Base-by-base conservation (phyloP, 2,888 invertebrate genomes). In the Euplagia quadripunctaria region DNA sequence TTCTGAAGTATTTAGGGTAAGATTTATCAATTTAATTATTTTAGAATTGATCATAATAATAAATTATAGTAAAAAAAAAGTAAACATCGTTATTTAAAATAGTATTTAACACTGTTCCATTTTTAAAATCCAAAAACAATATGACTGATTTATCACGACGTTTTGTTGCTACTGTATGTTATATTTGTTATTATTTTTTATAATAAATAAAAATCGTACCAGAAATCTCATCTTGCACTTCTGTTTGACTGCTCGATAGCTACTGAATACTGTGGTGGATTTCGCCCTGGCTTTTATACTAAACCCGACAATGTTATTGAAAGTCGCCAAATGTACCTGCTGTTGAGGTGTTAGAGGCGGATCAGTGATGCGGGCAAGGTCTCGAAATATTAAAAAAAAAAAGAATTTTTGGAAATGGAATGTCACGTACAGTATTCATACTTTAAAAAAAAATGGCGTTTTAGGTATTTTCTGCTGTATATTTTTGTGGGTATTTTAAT, bases 211-310 rank as follows among this genome's bases (percentile, higher is more conserved):
- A 71, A 82, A 77, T 86, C 90, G 88, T 93, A 95, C 95, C 95
- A 95, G 94, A 89, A 95, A 95, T 95, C 95, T 95, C 95, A 95
- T 95, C 93, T 88, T 95, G 95, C 92, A 95, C 94, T 95, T 95
- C 95, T 92, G 87, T 90, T 88, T 90, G 95, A 95, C 95, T 95
- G 92, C 95, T 88, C 91, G 94, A 90, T 89, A 94, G 95, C 95
- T 95, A 95, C 95, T 95, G 95, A 95, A 94, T 95, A 82, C 90
- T 92, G 81, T 89, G 71, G 78, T 81, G 82, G 80, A 79, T 82
- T 74, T 79, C 79, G 83, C 82, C 81, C 80, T 87, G 85, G 87
- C 94, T 94, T 95, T 92, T 95, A 95, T 95, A 95, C 89, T 85
- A 85, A 85, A 84, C 85, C 87, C 82, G 83, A 84, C 85, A 82